These are phyloP conservation scores for Siderastrea radians DNA, from an alignment of 92 coral and sea anemone species.

Conservation along the genomic window DNA sequence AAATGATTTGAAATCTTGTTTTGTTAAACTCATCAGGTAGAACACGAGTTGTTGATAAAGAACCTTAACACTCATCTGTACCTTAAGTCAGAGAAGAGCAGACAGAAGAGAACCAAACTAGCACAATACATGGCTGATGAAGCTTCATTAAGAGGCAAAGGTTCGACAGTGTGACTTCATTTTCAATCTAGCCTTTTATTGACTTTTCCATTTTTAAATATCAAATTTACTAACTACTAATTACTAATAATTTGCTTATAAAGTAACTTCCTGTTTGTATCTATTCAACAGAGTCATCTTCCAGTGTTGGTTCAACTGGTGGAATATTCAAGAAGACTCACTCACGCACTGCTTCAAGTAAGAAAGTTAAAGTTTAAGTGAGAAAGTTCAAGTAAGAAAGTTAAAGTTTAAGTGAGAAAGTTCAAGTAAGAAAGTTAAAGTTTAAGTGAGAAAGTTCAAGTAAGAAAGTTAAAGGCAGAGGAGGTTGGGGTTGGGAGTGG, in stretches of 20 bases:
- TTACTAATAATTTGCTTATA: not conserved
- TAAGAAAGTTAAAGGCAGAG: constrained; percentile 32
- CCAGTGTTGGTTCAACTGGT: constrained; percentile 67
- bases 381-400: constrained; percentile 87
- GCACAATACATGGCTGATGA: constrained; percentile 62
- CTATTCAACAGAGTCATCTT: constrained; percentile 45
- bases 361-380: not conserved
- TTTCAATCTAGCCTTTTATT: not conserved
- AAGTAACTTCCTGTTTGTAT: not conserved
- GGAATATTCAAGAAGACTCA: constrained; percentile 90
- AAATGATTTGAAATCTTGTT: not conserved
- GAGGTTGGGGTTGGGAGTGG: too few relatives aligned
- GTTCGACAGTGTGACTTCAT: not conserved
- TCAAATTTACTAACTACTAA: too few relatives aligned
- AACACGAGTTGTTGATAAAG: constrained; percentile 91
- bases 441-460: constrained; percentile 56
- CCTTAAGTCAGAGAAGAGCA: constrained; percentile 84
- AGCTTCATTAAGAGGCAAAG: constrained; percentile 27
- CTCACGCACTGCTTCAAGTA: constrained; percentile 92
- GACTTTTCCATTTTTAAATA: not conserved
- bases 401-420: too few relatives aligned
- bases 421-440: constrained; percentile 75
- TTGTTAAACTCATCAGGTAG: constrained; percentile 56
- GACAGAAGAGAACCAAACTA: constrained; percentile 51
- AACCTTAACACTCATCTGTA: constrained; percentile 94